phyloP scores from a whole-genome alignment of 2,113 vertebrate genomes.

The Albula goreensis region DNA sequence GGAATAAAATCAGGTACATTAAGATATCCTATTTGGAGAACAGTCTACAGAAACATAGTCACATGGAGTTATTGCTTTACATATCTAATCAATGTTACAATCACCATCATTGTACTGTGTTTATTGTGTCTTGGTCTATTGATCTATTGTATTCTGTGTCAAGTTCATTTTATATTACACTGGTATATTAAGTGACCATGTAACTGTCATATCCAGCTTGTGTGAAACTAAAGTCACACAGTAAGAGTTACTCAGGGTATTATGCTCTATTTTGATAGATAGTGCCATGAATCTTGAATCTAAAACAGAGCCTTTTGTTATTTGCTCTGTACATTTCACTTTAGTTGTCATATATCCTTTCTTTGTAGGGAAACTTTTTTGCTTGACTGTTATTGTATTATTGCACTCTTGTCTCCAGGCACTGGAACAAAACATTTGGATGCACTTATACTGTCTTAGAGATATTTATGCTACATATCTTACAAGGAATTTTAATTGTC shows the following conservation, averaged over 20 bases:
- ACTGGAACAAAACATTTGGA: neutral
- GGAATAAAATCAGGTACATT: neutral
- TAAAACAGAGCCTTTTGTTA: neutral
- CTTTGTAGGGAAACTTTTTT: neutral
- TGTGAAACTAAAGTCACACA: too few relatives aligned
- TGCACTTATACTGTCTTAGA: neutral
- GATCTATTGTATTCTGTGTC: too few relatives aligned
- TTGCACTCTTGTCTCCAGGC: too few relatives aligned
- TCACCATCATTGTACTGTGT: too few relatives aligned
- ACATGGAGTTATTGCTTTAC: neutral
- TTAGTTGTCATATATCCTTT: neutral
- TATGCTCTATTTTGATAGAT: too few relatives aligned
- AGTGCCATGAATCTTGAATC: too few relatives aligned
- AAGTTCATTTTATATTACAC: too few relatives aligned
- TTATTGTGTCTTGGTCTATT: too few relatives aligned
- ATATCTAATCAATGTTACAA: neutral
- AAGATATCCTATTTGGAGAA: neutral
- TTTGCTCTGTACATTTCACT: neutral
- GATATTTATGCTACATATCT: neutral
- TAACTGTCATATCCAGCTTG: too few relatives aligned
- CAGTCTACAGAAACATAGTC: neutral
- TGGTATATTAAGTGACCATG: too few relatives aligned
- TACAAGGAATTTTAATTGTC: conserved; percentile 12
- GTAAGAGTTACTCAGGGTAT: too few relatives aligned
- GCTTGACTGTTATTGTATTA: too few relatives aligned